phyloP scores from a whole-genome alignment of 2,888 invertebrate species.

The Acholoe squamosa region DNA sequence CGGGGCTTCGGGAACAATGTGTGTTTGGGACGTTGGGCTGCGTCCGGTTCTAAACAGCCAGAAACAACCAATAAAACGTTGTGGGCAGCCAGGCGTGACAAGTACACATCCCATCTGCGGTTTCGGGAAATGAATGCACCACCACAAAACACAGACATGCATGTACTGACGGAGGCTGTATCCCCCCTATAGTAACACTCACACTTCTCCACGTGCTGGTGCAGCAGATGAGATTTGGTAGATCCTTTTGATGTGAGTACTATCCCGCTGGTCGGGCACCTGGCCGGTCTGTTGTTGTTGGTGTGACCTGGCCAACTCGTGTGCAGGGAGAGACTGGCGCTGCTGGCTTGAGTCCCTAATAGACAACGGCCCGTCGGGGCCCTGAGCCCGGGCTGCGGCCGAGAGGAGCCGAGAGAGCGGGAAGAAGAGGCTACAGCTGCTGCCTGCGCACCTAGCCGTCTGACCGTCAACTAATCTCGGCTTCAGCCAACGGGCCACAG shows the following conservation, averaged over 20 bases:
- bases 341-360: background rate
- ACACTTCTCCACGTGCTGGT: no score
- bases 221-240: no score
- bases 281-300: background rate
- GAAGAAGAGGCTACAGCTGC: background rate
- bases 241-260: background rate
- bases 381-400: background rate
- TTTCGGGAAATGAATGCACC: background rate
- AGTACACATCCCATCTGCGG: slow-evolving; percentile 35
- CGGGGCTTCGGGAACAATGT: background rate
- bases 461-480: background rate
- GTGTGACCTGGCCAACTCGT: background rate
- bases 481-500: background rate
- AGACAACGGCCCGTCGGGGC: background rate
- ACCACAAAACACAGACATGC: background rate
- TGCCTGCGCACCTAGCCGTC: background rate
- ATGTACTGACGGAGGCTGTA: background rate
- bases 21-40: background rate
- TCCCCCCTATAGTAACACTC: background rate
- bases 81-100: background rate
- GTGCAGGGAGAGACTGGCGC: background rate
- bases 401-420: background rate
- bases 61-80: background rate
- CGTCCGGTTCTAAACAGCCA: background rate
- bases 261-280: background rate